These are phyloP conservation scores for Philaethria dido DNA, from an alignment of 2,888 invertebrate species.

Conservation along the genomic window DNA sequence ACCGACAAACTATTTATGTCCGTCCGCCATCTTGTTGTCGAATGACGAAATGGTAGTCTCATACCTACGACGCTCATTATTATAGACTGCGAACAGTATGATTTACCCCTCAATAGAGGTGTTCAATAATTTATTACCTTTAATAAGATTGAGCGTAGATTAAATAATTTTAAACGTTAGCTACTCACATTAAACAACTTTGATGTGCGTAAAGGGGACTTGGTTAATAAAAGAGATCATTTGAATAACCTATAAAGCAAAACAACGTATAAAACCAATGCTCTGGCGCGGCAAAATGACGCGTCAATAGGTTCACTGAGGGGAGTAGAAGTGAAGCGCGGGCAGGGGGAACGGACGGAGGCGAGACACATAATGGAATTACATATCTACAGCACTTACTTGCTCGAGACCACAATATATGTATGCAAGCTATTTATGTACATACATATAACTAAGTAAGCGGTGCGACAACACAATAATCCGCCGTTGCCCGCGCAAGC, in stretches of 20 bases:
- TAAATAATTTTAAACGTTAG: slow-evolving; percentile 29
- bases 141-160: background rate
- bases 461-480: slow-evolving; percentile 50
- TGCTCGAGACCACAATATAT: slow-evolving; percentile 65
- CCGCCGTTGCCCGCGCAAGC: slow-evolving; percentile 52
- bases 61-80: slow-evolving; percentile 47
- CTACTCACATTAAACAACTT: slow-evolving; percentile 30
- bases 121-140: slow-evolving; percentile 10
- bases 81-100: slow-evolving; percentile 44
- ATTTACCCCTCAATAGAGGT: slow-evolving; percentile 26
- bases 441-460: slow-evolving; percentile 45
- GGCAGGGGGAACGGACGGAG: slow-evolving; percentile 70
- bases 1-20: slow-evolving; percentile 68
- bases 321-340: slow-evolving; percentile 57
- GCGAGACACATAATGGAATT: slow-evolving; percentile 80
- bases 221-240: slow-evolving; percentile 59
- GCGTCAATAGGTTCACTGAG: slow-evolving; percentile 68
- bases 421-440: slow-evolving; percentile 56
- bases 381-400: slow-evolving; percentile 76
- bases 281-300: slow-evolving; percentile 73
- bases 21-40: slow-evolving; percentile 77
- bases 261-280: slow-evolving; percentile 71
- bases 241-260: slow-evolving; percentile 71
- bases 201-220: slow-evolving; percentile 20
- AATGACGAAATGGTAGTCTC: slow-evolving; percentile 65